Base-by-base conservation (phyloP, 2,888 invertebrate species). In the Vannuccia rotundouncinata region DNA sequence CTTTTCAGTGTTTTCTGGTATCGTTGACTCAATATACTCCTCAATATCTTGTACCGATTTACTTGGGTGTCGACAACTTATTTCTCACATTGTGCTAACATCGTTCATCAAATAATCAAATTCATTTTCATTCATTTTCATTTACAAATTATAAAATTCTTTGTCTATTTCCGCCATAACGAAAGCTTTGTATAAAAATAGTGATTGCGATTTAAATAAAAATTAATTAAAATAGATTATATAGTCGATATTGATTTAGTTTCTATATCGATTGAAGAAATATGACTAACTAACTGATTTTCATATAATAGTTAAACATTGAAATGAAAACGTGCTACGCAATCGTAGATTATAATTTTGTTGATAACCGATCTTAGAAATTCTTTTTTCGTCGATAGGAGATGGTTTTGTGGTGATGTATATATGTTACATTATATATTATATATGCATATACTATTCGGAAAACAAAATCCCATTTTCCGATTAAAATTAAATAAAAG, bases 131-230 rank as follows among this genome's bases (percentile, higher is more conserved):
- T 45, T 45, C 17, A 45, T 5, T 17, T 10, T 10, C 17, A 45
- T 5, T 17, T 10, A 45, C 17, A 45, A 10, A 45, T 45, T 45
- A 17, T 10, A 45, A 45, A 5, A 22, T 66, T 66, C 10, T 22
- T 66, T 66, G 66, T 66, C 22, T 66, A 66, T 66, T 66, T 66
- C 10, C 2, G 5, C 66, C 66, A 66, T 66, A 66, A 17, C 66
- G 66, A 22, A n/a, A 66, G 5, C 10, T 22, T 2, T 13, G 25
- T 66, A 2, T n/a, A 66, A 66, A 66, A n/a, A 66, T 66, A 66
- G 66, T 66, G 66, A 66, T 66, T 66, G n/a, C n/a, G 66, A 66
- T 66, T 66, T n/a, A 66, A 66, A 66, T n/a, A 66, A 66, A 5
- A 66, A 5, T 13, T 2, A 66, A 22, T 66, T 66, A 66, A n/a